These are phyloP conservation scores for Trididemnum nubilum DNA, from an alignment of 23 tunicate genomes.

Conservation along the genomic window DNA sequence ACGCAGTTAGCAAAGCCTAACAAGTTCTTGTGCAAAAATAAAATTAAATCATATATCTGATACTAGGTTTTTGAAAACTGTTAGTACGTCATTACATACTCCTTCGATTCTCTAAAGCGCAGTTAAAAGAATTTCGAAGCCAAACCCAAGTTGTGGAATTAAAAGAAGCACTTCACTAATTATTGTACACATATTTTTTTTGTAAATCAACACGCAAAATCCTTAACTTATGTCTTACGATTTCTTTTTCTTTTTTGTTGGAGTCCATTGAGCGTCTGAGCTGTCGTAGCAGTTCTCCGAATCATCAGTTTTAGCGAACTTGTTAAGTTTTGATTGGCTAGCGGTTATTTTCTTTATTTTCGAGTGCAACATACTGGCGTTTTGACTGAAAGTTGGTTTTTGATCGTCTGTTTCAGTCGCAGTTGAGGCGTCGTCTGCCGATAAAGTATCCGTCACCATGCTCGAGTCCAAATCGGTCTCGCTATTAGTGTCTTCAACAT, in stretches of 20 bases:
- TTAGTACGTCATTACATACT: too few species aligned
- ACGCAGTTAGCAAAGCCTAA: too few species aligned
- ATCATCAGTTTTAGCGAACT: conserved; percentile 4
- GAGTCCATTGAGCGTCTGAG: conserved; percentile 29
- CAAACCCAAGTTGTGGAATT: too few species aligned
- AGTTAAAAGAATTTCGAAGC: too few species aligned
- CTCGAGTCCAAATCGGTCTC: not conserved
- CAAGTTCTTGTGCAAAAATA: too few species aligned
- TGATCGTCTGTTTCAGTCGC: not conserved
- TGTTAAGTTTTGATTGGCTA: not conserved
- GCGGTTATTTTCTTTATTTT: not conserved
- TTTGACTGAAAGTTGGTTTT: not conserved
- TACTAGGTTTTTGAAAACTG: too few species aligned
- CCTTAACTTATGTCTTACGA: not conserved
- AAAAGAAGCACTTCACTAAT: too few species aligned
- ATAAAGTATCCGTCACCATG: not conserved
- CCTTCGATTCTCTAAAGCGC: too few species aligned
- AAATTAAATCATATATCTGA: too few species aligned
- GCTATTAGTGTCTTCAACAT: not conserved
- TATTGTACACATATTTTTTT: too few species aligned
- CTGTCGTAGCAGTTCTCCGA: conserved; percentile 25
- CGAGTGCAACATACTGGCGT: not conserved
- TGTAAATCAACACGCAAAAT: too few species aligned
- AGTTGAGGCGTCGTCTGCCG: not conserved
- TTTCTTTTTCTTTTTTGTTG: conserved; percentile 1